Evolutionary conservation across 2,113 vertebrate genomes (phyloP).

Genomic region (Chaenogobius annularis): DNA sequence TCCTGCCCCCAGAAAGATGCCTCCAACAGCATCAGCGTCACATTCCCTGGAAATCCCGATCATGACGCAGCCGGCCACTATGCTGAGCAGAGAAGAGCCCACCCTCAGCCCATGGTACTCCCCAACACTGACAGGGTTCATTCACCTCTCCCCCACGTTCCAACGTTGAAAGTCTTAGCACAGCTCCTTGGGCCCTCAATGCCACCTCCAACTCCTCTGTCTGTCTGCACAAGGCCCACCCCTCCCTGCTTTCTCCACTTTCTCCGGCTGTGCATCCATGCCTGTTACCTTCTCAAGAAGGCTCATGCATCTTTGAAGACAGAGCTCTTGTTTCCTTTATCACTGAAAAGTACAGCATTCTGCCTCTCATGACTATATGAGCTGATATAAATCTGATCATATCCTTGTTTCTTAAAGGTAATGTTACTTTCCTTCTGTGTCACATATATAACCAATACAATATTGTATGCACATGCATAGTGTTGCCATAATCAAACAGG

Average conservation of each 20-base stretch:
- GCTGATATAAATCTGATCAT: slow-evolving; percentile 60
- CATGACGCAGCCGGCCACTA: slow-evolving; percentile 86
- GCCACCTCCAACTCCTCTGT: slow-evolving; percentile 16
- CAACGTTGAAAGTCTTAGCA: slow-evolving; percentile 1
- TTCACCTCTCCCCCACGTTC: slow-evolving; percentile 63
- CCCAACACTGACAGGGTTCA: slow-evolving; percentile 77
- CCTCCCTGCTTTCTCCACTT: slow-evolving; percentile 29
- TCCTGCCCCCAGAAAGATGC: slow-evolving; percentile 84
- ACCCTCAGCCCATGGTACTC: slow-evolving; percentile 85
- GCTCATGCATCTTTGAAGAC: slow-evolving; percentile 78
- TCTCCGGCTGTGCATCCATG: slow-evolving; percentile 35
- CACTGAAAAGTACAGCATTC: slow-evolving; percentile 48
- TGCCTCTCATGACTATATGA: slow-evolving; percentile 43
- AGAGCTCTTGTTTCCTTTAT: slow-evolving; percentile 70
- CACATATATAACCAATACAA: background rate
- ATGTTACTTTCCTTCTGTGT: background rate
- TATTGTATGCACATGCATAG: background rate
- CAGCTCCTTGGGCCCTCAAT: slow-evolving; percentile 17
- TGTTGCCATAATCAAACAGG: background rate
- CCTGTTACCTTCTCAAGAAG: slow-evolving; percentile 33
- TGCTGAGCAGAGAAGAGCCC: slow-evolving; percentile 80
- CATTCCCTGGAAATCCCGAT: slow-evolving; percentile 83
- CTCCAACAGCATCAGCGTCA: slow-evolving; percentile 83
- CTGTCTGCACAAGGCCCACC: slow-evolving; percentile 5
- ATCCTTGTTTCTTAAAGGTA: slow-evolving; percentile 5